Conservation (phyloP, 2,113 vertebrate species). For the Prietella phreatophila region DNA sequence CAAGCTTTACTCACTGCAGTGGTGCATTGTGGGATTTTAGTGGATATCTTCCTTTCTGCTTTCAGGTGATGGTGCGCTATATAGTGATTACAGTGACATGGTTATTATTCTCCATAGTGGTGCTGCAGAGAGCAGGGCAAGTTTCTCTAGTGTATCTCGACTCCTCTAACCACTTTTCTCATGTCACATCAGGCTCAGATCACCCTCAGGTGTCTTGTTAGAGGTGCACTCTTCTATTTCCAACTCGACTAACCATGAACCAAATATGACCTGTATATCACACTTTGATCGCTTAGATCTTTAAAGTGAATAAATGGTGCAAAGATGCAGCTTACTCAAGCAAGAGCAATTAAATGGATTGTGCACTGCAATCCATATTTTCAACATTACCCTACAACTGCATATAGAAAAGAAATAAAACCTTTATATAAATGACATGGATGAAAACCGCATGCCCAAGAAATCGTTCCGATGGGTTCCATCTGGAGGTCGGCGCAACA, state of each 20-base stretch:
- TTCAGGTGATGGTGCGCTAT: not conserved
- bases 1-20: not conserved
- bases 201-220: not conserved
- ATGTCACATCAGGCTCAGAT: not conserved
- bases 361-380: not conserved
- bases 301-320: not conserved
- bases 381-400: not conserved
- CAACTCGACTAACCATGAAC: not conserved
- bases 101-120: not conserved
- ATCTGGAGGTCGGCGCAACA: too few species aligned
- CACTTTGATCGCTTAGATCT: not conserved
- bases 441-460: too few species aligned
- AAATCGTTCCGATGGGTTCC: too few species aligned
- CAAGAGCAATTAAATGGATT: not conserved
- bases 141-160: not conserved
- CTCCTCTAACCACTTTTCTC: not conserved
- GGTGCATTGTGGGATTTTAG: slow-evolving; percentile 5
- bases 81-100: not conserved
- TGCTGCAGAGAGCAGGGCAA: not conserved
- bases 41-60: not conserved
- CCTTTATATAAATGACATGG: not conserved
- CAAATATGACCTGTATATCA: not conserved
- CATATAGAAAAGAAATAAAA: not conserved
- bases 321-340: not conserved
- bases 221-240: not conserved